These are phyloP conservation scores for Hydrochoerus hydrochaeris DNA, from an alignment of 2,113 vertebrate genomes.

Conservation along the genomic window DNA sequence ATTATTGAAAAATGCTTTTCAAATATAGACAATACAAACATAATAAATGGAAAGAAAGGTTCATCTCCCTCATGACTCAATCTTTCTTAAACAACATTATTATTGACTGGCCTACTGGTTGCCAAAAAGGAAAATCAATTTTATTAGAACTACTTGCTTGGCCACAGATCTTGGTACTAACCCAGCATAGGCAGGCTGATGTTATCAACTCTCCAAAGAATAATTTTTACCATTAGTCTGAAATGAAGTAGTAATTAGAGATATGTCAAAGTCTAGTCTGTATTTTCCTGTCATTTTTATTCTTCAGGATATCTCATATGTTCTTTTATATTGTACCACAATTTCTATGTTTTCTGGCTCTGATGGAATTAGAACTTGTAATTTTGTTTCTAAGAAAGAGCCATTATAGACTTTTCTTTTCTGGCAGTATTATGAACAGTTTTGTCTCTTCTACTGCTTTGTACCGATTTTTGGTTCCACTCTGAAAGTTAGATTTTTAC, in stretches of 20 bases:
- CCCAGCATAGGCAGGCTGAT: constrained; percentile 85
- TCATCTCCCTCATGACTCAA: constrained; percentile 87
- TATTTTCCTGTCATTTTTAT: constrained; percentile 75
- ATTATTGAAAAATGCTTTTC: constrained; percentile 83
- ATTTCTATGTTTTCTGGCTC: constrained; percentile 53
- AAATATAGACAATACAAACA: constrained; percentile 89
- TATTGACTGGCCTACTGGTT: constrained; percentile 90
- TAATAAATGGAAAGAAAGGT: constrained; percentile 88
- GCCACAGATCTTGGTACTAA: constrained; percentile 85
- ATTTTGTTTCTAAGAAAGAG: constrained; percentile 61
- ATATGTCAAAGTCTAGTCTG: constrained; percentile 75
- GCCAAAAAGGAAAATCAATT: constrained; percentile 91
- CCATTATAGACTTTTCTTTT: constrained; percentile 58
- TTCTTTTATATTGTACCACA: constrained; percentile 42
- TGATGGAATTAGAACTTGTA: constrained; percentile 56
- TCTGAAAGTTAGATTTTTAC: constrained; percentile 40
- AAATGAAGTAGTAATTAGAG: constrained; percentile 84
- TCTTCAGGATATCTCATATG: constrained; percentile 54
- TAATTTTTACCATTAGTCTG: constrained; percentile 87
- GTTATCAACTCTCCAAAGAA: constrained; percentile 87
- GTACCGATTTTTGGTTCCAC: constrained; percentile 49
- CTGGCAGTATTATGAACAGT: not conserved
- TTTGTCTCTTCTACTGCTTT: constrained; percentile 51
- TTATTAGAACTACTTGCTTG: constrained; percentile 86
- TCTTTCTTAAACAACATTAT: constrained; percentile 91